A percentile compares a stretch with the other conserved stretches of the same genome.
Evolutionary conservation across 2,797 vertebrate genomes (phyloP).

Genomic region (Poecilia gillii): DNA sequence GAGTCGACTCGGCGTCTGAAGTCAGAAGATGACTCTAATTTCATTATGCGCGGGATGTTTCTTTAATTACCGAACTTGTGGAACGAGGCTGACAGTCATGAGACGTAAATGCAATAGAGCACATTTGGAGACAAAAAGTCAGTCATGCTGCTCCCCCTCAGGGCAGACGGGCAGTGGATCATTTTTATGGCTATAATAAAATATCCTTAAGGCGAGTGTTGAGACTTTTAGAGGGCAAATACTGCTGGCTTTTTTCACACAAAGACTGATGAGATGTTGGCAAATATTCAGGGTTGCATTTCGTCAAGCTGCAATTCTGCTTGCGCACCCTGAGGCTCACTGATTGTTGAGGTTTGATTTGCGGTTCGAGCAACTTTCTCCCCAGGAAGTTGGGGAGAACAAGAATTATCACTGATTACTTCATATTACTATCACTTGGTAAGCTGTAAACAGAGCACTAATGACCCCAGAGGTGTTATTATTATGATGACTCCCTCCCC

Average conservation of each 20-base stretch:
- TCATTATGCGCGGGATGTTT: conserved; percentile 26
- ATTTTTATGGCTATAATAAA: not conserved
- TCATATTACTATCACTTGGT: not conserved
- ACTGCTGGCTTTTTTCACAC: not conserved
- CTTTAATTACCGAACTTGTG: conserved; percentile 13
- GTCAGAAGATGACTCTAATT: conserved; percentile 11
- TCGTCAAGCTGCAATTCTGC: not conserved
- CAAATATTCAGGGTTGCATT: not conserved
- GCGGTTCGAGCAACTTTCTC: not conserved
- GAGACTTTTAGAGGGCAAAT: not conserved
- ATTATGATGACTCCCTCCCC: not conserved
- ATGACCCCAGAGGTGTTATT: not conserved
- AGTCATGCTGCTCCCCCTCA: conserved; percentile 25
- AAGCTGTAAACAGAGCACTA: not conserved
- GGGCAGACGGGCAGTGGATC: not conserved
- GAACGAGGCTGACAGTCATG: conserved; percentile 40
- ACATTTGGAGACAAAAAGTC: conserved; percentile 23
- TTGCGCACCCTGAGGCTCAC: not conserved
- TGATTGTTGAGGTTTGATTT: not conserved
- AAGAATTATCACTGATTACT: not conserved
- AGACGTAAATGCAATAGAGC: conserved; percentile 40
- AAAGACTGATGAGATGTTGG: not conserved
- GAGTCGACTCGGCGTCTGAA: not conserved
- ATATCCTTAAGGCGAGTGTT: not conserved
- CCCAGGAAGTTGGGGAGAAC: not conserved